These are phyloP conservation scores for Polymixis lichenea DNA, from an alignment of 2,888 invertebrate genomes.

Conservation along the genomic window DNA sequence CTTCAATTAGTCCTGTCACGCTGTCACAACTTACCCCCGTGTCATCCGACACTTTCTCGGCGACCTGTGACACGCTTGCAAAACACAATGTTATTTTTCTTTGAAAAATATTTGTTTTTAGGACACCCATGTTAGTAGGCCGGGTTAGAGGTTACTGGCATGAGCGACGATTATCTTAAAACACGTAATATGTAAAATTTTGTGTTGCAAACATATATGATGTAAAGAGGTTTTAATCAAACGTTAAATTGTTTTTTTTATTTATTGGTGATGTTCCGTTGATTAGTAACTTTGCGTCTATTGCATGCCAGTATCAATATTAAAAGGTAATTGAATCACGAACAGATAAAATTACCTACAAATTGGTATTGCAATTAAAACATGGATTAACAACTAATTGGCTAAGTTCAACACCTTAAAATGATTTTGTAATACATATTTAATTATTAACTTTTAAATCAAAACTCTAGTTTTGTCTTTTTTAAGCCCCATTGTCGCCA, in stretches of 20 bases:
- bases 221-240: conserved; percentile 59
- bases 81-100: conserved; percentile 76
- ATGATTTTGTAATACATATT: neutral
- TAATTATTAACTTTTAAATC: neutral
- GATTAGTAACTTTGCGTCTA: conserved; percentile 40
- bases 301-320: conserved; percentile 18
- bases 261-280: conserved; percentile 31
- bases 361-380: conserved; percentile 47
- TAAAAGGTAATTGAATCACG: conserved; percentile 35
- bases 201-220: conserved; percentile 62
- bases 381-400: conserved; percentile 15
- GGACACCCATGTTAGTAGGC: conserved; percentile 75
- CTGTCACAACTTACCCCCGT: conserved; percentile 39
- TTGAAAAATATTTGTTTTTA: conserved; percentile 81
- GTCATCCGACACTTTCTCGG: conserved; percentile 82
- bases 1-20: conserved; percentile 49
- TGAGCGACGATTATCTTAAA: conserved; percentile 52
- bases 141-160: conserved; percentile 75
- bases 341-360: conserved; percentile 24
- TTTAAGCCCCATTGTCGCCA: neutral
- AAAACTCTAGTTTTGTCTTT: neutral
- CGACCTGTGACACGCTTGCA: conserved; percentile 85
- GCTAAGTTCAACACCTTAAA: neutral
- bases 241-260: conserved; percentile 28
- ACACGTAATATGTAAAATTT: conserved; percentile 65